A percentile compares a stretch with the other conserved stretches of the same genome.
Conservation (phyloP, 2,888 invertebrate species). For the Lydus trimaculatus region DNA sequence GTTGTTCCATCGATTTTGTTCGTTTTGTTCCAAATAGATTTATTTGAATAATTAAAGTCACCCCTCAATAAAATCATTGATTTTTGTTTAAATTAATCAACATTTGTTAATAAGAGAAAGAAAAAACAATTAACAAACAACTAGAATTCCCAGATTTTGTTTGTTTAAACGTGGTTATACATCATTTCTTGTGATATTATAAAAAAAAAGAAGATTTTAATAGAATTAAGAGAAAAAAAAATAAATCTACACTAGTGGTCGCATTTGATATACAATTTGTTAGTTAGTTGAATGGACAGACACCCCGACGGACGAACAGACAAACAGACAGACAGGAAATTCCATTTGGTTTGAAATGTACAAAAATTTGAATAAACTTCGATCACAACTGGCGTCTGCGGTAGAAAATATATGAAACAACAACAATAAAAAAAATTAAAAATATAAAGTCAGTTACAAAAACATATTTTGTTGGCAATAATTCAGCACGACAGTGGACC, state of each 20-base stretch:
- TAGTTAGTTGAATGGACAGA: neutral
- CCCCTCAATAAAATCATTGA: slow-evolving; percentile 12
- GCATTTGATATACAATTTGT: neutral
- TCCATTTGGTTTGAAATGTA: neutral
- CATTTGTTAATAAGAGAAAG: too few relatives aligned
- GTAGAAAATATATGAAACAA: neutral
- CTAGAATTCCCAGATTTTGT: neutral
- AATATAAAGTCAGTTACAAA: neutral
- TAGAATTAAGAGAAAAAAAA: neutral
- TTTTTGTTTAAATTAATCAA: too few relatives aligned
- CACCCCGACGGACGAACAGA: too few relatives aligned
- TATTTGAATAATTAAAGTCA: slow-evolving; percentile 9
- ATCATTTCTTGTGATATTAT: neutral
- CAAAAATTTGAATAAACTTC: neutral
- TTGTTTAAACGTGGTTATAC: neutral
- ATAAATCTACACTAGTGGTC: neutral
- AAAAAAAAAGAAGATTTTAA: neutral
- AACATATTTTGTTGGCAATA: neutral
- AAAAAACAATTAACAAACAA: neutral
- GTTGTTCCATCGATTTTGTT: too few relatives aligned
- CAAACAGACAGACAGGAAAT: neutral
- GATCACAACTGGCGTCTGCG: neutral
- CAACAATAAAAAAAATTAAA: neutral
- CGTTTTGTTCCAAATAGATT: too few relatives aligned
- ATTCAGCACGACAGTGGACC: neutral